Conservation (phyloP, 2,888 invertebrate genomes). For the Caenorhabditis sp. region DNA sequence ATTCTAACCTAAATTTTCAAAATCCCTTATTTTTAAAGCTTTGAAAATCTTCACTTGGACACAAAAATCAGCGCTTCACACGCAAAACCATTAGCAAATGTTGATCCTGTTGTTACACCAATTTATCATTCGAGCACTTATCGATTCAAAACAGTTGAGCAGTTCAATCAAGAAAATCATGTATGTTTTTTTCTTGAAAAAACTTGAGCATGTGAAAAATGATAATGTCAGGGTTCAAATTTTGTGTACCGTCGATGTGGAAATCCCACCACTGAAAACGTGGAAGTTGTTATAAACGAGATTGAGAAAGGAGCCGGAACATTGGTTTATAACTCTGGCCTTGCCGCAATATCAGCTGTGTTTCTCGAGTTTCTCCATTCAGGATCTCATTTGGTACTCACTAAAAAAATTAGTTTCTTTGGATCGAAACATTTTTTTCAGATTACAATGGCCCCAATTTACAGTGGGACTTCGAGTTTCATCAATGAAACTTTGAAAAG, state of each 20-base stretch:
- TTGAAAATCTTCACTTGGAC: constrained; percentile 29
- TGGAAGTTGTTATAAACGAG: constrained; percentile 52
- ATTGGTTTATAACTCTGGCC: constrained; percentile 51
- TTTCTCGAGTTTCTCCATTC: constrained; percentile 70
- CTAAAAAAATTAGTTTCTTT: background rate
- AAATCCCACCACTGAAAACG: constrained; percentile 55
- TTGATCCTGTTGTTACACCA: constrained; percentile 50
- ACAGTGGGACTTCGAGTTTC: constrained; percentile 68
- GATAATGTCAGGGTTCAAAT: constrained; percentile 38
- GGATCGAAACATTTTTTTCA: constrained; percentile 27
- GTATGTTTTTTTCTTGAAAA: constrained; percentile 15
- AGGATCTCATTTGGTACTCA: constrained; percentile 70
- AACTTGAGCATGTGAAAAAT: background rate
- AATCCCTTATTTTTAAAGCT: background rate
- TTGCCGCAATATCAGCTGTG: constrained; percentile 68
- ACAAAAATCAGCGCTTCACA: constrained; percentile 33
- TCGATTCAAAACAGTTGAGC: constrained; percentile 37
- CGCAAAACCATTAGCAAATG: constrained; percentile 39
- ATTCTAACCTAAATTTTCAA: background rate
- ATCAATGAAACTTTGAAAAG: constrained; percentile 62
- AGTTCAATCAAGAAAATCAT: constrained; percentile 42
- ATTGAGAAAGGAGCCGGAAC: constrained; percentile 54
- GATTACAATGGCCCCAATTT: constrained; percentile 69
- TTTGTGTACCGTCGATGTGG: constrained; percentile 50
- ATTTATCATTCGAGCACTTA: constrained; percentile 54